Conservation (phyloP, 1,140 invertebrate genomes). For the Euura lappo region DNA sequence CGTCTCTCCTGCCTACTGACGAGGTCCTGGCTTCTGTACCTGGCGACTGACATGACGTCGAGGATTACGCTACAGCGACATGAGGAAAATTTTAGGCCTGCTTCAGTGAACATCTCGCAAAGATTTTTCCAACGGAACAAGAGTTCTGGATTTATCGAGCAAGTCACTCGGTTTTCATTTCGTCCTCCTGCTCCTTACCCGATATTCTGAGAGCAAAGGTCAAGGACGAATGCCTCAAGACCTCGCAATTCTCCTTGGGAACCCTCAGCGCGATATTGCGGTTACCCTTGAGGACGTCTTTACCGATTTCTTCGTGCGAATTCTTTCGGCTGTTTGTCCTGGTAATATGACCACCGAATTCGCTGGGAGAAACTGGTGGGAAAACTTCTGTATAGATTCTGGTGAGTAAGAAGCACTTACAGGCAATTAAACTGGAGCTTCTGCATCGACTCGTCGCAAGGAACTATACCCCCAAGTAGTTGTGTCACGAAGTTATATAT, state of each 20-base stretch:
- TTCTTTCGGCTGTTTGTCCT: too few relatives aligned
- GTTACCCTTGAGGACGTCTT: background rate
- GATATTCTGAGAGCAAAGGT: background rate
- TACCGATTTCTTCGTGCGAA: background rate
- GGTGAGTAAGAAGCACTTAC: too few relatives aligned
- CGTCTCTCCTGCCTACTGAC: background rate
- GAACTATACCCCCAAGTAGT: too few relatives aligned
- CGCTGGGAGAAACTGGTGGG: too few relatives aligned
- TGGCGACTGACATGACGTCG: background rate
- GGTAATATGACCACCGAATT: too few relatives aligned
- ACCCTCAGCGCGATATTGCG: background rate
- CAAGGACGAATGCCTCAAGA: background rate
- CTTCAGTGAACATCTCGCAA: background rate
- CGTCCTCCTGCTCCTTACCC: background rate
- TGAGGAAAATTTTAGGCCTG: too few relatives aligned
- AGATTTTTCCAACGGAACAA: background rate
- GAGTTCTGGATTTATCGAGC: background rate
- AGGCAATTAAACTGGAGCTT: too few relatives aligned
- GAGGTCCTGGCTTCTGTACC: background rate
- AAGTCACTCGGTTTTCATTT: constrained; percentile 4
- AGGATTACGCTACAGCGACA: too few relatives aligned
- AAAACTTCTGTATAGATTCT: too few relatives aligned
- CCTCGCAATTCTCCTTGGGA: background rate
- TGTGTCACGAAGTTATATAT: too few relatives aligned
- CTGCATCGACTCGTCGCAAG: too few relatives aligned